Evolutionary conservation across 2,113 vertebrate species (phyloP).

Genomic region (Physeter macrocephalus): DNA sequence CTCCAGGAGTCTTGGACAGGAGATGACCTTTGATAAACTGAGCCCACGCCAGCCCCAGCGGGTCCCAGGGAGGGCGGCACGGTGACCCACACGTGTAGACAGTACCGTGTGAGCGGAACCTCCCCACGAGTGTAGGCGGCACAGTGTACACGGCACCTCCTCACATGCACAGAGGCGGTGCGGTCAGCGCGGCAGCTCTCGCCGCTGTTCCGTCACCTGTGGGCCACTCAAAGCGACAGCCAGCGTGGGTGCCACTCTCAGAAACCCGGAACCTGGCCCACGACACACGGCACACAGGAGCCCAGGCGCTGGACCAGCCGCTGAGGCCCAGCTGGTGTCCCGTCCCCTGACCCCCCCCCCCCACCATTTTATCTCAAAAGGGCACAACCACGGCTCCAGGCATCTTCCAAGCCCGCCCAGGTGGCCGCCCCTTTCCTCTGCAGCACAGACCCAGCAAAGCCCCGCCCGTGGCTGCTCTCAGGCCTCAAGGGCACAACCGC

Average conservation of each 20-base stretch:
- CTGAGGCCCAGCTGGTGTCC: background rate
- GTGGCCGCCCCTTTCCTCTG: background rate
- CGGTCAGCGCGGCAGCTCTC: background rate
- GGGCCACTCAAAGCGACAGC: no score
- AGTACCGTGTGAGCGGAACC: background rate
- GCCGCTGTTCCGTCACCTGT: rapidly evolving
- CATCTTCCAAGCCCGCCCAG: background rate
- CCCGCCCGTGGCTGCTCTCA: background rate
- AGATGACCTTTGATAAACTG: background rate
- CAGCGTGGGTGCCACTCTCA: background rate
- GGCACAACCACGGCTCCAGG: rapidly evolving
- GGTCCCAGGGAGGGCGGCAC: background rate
- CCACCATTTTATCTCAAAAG: background rate
- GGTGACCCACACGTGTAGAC: no score
- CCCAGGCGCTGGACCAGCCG: no score
- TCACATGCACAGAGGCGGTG: background rate
- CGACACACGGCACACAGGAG: rapidly evolving
- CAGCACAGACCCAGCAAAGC: background rate
- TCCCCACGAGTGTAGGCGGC: rapidly evolving
- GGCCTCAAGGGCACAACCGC: rapidly evolving
- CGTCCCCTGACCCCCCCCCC: background rate
- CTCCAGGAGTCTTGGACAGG: background rate
- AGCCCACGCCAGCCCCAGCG: background rate
- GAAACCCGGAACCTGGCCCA: background rate
- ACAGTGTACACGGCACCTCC: background rate